These are phyloP conservation scores for Myodes glareolus DNA, from an alignment of 2,113 vertebrate genomes.

Conservation along the genomic window DNA sequence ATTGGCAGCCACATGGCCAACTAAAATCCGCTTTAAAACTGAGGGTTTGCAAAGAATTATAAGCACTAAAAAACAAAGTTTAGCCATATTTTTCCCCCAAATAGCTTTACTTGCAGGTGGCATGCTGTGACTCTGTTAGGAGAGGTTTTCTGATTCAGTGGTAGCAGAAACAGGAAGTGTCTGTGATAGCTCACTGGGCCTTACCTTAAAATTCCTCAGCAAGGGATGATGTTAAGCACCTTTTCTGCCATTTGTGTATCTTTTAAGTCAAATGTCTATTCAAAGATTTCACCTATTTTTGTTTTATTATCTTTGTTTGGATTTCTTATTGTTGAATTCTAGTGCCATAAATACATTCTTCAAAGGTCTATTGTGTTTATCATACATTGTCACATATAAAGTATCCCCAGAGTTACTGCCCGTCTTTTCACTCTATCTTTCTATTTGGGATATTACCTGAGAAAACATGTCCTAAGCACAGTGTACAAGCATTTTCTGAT, in stretches of 20 bases:
- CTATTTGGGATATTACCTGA: background rate
- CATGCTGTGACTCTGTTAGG: too few relatives aligned
- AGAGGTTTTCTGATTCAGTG: too few relatives aligned
- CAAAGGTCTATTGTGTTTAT: background rate
- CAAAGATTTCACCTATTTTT: background rate
- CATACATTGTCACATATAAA: background rate
- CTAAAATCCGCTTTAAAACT: too few relatives aligned
- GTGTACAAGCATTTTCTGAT: background rate
- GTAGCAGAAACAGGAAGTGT: background rate
- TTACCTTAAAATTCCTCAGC: background rate
- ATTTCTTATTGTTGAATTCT: background rate
- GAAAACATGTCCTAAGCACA: background rate
- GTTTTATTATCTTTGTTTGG: background rate
- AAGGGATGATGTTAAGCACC: background rate
- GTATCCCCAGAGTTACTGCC: background rate
- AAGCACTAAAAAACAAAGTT: too few relatives aligned
- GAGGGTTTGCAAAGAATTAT: too few relatives aligned
- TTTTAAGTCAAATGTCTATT: conserved; percentile 7
- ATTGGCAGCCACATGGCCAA: too few relatives aligned
- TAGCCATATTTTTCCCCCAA: rapidly evolving
- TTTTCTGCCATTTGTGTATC: background rate
- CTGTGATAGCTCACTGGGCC: background rate
- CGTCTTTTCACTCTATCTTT: background rate
- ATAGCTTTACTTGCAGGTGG: too few relatives aligned
- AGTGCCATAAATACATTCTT: background rate